Evolutionary conservation across 1,140 invertebrate species (phyloP).

Genomic region (Pomacea maculata): DNA sequence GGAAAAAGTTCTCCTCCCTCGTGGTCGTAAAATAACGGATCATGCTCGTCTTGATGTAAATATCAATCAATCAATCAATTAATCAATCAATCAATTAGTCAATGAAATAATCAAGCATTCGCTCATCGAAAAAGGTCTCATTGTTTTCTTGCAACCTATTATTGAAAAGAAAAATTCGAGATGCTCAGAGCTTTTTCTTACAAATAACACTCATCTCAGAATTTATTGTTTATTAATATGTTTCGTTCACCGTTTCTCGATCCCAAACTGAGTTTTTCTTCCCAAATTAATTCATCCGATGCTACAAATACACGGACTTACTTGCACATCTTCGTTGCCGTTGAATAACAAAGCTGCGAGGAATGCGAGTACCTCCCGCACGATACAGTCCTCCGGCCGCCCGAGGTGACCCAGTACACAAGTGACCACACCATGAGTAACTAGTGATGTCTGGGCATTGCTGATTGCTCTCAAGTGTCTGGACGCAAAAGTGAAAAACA

Average conservation of each 20-base stretch:
- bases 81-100: too few species aligned
- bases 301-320: neutral
- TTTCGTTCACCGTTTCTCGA: too few species aligned
- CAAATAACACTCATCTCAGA: too few species aligned
- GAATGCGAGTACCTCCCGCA: conserved; percentile 50
- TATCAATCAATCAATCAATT: neutral
- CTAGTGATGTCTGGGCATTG: conserved; percentile 43
- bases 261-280: too few species aligned
- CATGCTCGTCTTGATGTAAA: conserved; percentile 45
- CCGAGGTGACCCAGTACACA: conserved; percentile 45
- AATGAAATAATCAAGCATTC: too few species aligned
- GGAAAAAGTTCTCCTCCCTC: conserved; percentile 62
- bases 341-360: conserved; percentile 46
- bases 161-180: too few species aligned
- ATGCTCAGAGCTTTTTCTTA: too few species aligned
- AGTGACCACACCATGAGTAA: conserved; percentile 35
- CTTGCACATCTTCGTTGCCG: conserved; percentile 52
- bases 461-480: conserved; percentile 34
- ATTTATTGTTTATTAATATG: too few species aligned
- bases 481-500: neutral
- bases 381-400: conserved; percentile 43
- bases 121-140: too few species aligned
- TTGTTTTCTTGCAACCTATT: too few species aligned
- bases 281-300: too few species aligned
- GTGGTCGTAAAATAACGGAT: conserved; percentile 57